Evolutionary conservation across 2,113 vertebrate genomes (phyloP).

Genomic region (Platichthys stellatus): DNA sequence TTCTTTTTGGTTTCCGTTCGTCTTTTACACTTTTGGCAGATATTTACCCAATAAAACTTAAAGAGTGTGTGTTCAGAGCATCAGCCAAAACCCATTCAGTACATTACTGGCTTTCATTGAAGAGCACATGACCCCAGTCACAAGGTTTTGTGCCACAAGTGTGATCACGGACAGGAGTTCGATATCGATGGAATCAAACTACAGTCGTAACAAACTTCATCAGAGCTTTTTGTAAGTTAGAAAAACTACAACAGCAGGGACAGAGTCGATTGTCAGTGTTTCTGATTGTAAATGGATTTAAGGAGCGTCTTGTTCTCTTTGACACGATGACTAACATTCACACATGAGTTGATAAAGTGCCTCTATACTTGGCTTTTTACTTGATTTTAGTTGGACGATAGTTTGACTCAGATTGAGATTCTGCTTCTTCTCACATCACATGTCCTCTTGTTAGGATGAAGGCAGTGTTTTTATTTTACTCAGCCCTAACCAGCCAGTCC

Average conservation of each 20-base stretch:
- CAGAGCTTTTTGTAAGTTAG: too few relatives aligned
- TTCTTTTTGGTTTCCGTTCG: slow-evolving; percentile 2
- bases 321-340: too few relatives aligned
- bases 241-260: too few relatives aligned
- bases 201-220: too few relatives aligned
- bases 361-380: not conserved
- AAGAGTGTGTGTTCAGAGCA: not conserved
- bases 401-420: not conserved
- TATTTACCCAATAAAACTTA: not conserved
- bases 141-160: not conserved
- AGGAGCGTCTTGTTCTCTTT: too few relatives aligned
- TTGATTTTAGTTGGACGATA: not conserved
- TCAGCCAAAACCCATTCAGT: not conserved
- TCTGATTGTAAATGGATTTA: too few relatives aligned
- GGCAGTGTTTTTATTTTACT: not conserved
- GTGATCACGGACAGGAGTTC: not conserved
- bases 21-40: slow-evolving; percentile 23
- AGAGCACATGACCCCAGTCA: too few relatives aligned
- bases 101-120: not conserved
- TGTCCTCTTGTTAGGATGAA: not conserved
- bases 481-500: not conserved
- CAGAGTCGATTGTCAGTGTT: too few relatives aligned
- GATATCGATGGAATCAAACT: not conserved
- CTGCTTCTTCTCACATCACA: not conserved
- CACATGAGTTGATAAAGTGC: not conserved